Evolutionary conservation across 2,888 invertebrate genomes (phyloP).

Genomic region (Ophraella communa): DNA sequence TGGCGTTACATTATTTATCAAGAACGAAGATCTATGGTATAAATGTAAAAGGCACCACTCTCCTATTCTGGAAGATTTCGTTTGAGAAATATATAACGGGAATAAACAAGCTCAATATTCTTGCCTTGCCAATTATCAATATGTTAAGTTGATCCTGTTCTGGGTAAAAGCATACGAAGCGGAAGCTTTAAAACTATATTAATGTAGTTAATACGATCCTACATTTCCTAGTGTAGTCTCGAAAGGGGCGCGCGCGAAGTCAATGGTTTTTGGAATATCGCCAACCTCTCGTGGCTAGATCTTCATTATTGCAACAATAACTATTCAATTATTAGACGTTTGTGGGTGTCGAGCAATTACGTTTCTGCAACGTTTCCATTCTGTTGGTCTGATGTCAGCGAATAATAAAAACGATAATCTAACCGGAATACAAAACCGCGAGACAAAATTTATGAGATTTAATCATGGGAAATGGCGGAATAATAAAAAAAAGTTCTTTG

Average conservation of each 20-base stretch:
- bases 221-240: background rate
- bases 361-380: conserved; percentile 30
- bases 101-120: too few relatives aligned
- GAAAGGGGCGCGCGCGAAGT: conserved; percentile 6
- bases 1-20: too few relatives aligned
- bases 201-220: background rate
- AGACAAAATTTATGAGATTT: conserved; percentile 20
- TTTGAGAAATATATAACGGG: too few relatives aligned
- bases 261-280: conserved; percentile 31
- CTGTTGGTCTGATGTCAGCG: conserved; percentile 27
- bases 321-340: conserved; percentile 47
- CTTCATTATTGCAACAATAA: conserved; percentile 45
- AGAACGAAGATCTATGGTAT: too few relatives aligned
- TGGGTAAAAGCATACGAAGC: background rate
- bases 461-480: conserved; percentile 20
- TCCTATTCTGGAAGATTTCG: too few relatives aligned
- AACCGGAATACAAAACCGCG: conserved; percentile 15
- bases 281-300: conserved; percentile 21
- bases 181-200: background rate
- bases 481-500: conserved; percentile 12
- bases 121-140: too few relatives aligned
- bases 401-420: conserved; percentile 28
- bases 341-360: conserved; percentile 41
- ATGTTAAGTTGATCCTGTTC: background rate
- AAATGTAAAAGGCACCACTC: too few relatives aligned